Conservation (phyloP, 2,797 vertebrate genomes). For the Lacerta bilineata region DNA sequence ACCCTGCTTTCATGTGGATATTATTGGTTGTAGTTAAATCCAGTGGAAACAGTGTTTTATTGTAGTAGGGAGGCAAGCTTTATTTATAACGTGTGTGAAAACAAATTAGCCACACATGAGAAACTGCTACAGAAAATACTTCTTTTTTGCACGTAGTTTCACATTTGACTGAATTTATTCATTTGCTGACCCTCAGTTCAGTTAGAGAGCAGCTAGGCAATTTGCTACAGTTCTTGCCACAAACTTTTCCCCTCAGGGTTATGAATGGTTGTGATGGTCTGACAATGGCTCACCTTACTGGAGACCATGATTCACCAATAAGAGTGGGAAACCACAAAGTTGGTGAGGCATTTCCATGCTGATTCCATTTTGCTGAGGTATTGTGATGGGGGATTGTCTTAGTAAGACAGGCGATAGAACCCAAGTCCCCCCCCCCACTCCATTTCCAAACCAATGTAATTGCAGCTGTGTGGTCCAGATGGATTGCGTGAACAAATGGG, state of each 20-base stretch:
- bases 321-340: neutral
- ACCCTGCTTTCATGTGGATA: constrained; percentile 38
- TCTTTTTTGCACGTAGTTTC: constrained; percentile 29
- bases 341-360: neutral
- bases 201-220: constrained; percentile 29
- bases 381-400: neutral
- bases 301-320: neutral
- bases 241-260: neutral
- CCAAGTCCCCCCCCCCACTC: neutral
- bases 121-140: constrained; percentile 46
- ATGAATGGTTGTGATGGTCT: neutral
- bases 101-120: constrained; percentile 40
- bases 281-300: neutral
- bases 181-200: constrained; percentile 10
- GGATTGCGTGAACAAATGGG: neutral
- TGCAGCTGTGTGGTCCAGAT: neutral
- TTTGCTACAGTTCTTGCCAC: constrained; percentile 4
- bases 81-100: constrained; percentile 36
- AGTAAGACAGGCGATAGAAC: neutral
- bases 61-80: constrained; percentile 33
- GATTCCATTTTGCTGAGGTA: neutral
- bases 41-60: constrained; percentile 9
- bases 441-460: constrained; percentile 2
- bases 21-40: constrained; percentile 7
- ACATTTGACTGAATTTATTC: neutral